Evolutionary conservation across 1,140 invertebrate species (phyloP), one percentile per base, ranked within the genome.

Genomic region (Paraescarpia echinospica): DNA sequence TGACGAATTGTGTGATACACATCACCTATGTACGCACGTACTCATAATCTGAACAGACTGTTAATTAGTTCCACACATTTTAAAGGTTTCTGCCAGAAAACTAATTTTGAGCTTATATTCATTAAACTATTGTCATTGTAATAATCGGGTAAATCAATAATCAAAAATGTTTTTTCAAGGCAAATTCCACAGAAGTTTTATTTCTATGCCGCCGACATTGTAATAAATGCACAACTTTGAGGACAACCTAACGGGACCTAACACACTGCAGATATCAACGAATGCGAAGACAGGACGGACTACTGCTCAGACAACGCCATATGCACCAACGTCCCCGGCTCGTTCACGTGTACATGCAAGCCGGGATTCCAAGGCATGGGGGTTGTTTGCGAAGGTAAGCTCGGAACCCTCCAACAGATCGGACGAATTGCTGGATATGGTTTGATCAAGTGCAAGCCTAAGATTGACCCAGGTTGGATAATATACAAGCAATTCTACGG

Each of bases 381-480:
- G n/a, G 89, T 77, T 77, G 27, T 18, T 34, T 90, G 90, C 6
- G 90, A 90, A 90, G 90, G 90, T 90, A 33, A 77, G 59, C 22
- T 18, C 27, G 59, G 59, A n/a, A 27, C 18, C 14, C 59, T 77
- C 33, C 98, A 97, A 96, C 93, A 94, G 2, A 94, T 96, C 14
- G 93, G 94, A 41, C 95, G 95, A 18, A 97, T 97, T 95, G 96
- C 97, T 9, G 97, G 97, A 93, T 97, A 97, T 92, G 98, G 98
- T 95, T 96, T 98, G 93, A n/a, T n/a, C 98, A 98, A 96, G 93
- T 92, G 2, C 9, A 9, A 4, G 34, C 35, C 90, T 90, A 5
- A 9, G 90, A 90, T n/a, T 33, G 33, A 77, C 9, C 89, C 2
- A 4, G 34, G 14, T 90, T 90, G 90, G 22, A 14, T 5, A 22